Percentiles rank a stretch among this genome's conserved stretches.
These are phyloP conservation scores for Lapara coniferarum DNA, from an alignment of 2,888 invertebrate genomes.

Conservation along the genomic window DNA sequence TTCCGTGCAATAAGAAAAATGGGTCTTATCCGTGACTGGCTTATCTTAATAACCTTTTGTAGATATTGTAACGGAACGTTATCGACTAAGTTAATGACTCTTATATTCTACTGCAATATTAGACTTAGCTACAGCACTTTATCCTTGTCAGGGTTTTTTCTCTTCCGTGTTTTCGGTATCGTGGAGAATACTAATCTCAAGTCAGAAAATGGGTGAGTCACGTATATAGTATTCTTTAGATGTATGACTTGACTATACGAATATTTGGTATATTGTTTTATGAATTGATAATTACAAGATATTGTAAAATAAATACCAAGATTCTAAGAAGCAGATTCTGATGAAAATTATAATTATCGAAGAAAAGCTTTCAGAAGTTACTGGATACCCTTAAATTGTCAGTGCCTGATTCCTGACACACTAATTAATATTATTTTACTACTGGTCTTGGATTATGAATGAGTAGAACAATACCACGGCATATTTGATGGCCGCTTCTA, in stretches of 20 bases:
- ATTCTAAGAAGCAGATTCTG: no score
- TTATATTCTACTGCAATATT: slow-evolving; percentile 19
- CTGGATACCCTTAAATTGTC: no score
- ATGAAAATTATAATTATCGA: no score
- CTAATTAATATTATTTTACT: no score
- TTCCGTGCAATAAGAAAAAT: slow-evolving; percentile 33
- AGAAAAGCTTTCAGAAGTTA: no score
- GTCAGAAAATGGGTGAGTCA: slow-evolving; percentile 4
- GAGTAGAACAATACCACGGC: no score
- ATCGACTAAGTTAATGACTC: slow-evolving; percentile 20
- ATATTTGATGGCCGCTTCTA: no score
- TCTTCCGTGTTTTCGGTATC: slow-evolving; percentile 13
- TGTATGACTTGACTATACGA: background rate
- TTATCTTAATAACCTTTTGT: slow-evolving; percentile 79
- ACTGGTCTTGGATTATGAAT: no score
- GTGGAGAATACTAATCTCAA: slow-evolving; percentile 17
- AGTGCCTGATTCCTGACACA: no score
- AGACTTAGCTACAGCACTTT: slow-evolving; percentile 18
- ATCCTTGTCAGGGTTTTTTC: slow-evolving; percentile 22
- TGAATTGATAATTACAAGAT: no score
- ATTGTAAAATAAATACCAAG: no score
- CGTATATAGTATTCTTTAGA: background rate
- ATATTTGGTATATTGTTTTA: no score
- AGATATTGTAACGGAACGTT: slow-evolving; percentile 59
- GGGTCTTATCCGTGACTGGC: slow-evolving; percentile 63